Percentiles rank a stretch among this genome's conserved stretches.
Evolutionary conservation across 2,113 vertebrate genomes (phyloP).

Genomic region (Galbula dea): DNA sequence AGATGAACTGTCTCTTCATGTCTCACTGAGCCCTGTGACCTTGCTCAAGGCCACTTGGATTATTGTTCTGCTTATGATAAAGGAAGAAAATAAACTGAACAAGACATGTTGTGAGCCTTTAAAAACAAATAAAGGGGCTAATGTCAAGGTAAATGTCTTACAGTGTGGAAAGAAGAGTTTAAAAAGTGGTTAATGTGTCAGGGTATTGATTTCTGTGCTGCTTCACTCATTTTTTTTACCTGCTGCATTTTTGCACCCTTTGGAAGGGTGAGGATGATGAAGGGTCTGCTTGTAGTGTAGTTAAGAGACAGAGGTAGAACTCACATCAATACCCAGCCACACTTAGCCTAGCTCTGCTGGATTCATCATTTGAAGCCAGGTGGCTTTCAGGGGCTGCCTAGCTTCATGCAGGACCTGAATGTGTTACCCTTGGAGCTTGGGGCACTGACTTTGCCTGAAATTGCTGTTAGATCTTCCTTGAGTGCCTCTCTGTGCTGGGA

Average conservation of each 20-base stretch:
- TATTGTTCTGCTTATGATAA: neutral
- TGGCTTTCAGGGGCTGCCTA: neutral
- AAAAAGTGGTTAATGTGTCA: neutral
- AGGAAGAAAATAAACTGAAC: neutral
- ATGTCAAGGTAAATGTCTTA: neutral
- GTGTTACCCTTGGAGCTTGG: neutral
- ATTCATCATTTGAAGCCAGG: neutral
- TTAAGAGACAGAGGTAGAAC: rapidly evolving
- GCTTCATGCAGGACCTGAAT: neutral
- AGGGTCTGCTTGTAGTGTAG: neutral
- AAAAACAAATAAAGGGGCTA: neutral
- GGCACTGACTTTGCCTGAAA: rapidly evolving
- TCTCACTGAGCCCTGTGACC: neutral
- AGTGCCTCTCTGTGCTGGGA: neutral
- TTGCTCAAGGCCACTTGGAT: neutral
- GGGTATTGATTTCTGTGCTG: neutral
- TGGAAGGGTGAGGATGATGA: neutral
- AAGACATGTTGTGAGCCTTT: neutral
- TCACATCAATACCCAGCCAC: neutral
- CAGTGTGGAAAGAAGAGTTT: neutral
- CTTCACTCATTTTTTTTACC: neutral
- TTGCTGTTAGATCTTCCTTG: neutral
- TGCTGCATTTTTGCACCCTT: neutral
- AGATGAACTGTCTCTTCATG: neutral
- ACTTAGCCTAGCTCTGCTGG: rapidly evolving